Evolutionary conservation across 35 echinoderm and acorn worm species (phyloP), one percentile per base, ranked within the genome.

Genomic region (Nesometra sesokonis): DNA sequence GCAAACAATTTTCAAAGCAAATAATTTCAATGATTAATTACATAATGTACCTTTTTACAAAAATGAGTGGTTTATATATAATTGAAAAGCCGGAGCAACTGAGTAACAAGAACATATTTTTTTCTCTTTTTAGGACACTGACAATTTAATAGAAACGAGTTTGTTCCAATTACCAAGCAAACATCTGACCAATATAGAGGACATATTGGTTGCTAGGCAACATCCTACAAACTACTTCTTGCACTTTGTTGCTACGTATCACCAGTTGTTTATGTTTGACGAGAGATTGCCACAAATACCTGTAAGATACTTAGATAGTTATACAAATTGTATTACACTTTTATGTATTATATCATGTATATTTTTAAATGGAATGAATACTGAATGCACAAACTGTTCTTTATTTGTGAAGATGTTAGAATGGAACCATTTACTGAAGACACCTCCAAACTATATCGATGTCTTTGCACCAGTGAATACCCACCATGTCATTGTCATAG

Each of bases 151-250:
- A 32, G 47, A 33, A 80, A 80, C 78, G 32, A 47, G 46, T 47
- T 80, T 88, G 15, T 37, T 88, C 29, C 37, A 29, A 23, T 38
- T 88, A 33, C 79, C 78, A 32, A 80, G 35, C 47, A 47, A 88
- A n/a, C 31, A 35, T 29, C 32, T 89, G 47, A n/a, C 88, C 7
- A 36, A 52, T 27, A 15, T 77, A 13, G 81, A 89, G 76, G 80
- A 84, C 9, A 37, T 84, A 0, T 82, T 52, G 32, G 88, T 89
- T 77, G 32, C 88, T 77, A 89, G 46, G 88, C 88, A 89, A 39
- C 88, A 89, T 77, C 88, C 88, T 38, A 84, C 32, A 31, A 89
- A 89, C 80, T 36, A 89, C 52, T 89, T 78, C 47, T 89, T 77
- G 31, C 88, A 89, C 34, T 82, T 89, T 83, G 81, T 89, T n/a